Evolutionary conservation across 1,140 invertebrate species (phyloP).

Genomic region (Zaprionus inermis): DNA sequence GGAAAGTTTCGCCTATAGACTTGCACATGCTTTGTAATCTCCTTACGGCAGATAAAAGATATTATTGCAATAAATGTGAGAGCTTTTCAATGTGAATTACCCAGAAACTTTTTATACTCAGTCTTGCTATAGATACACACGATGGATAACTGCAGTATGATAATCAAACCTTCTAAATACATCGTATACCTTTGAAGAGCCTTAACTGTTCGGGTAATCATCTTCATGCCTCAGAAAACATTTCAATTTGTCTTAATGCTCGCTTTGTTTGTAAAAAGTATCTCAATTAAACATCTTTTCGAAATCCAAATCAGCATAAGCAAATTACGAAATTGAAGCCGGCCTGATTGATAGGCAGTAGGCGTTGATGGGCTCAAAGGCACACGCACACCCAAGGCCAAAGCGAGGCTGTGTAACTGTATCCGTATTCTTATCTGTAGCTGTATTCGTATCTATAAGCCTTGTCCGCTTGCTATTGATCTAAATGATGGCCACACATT

Average conservation of each 20-base stretch:
- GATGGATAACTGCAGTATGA: no score
- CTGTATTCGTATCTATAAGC: slow-evolving; percentile 38
- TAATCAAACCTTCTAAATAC: neutral
- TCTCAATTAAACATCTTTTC: slow-evolving; percentile 65
- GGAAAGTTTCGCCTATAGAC: slow-evolving; percentile 30
- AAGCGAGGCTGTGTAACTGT: slow-evolving; percentile 10
- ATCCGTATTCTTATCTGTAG: slow-evolving; percentile 34
- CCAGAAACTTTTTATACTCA: neutral
- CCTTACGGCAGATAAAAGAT: slow-evolving; percentile 50
- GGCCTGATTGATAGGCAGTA: slow-evolving; percentile 66
- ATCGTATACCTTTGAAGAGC: neutral
- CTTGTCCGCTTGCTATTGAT: slow-evolving; percentile 63
- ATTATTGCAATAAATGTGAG: slow-evolving; percentile 76
- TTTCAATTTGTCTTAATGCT: slow-evolving; percentile 7
- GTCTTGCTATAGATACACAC: neutral
- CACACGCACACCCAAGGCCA: slow-evolving; percentile 39
- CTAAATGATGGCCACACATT: slow-evolving; percentile 79
- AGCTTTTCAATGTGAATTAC: slow-evolving; percentile 54
- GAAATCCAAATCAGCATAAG: slow-evolving; percentile 68
- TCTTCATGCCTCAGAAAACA: neutral
- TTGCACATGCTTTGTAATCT: slow-evolving; percentile 48
- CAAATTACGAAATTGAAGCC: slow-evolving; percentile 63
- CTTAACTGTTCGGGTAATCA: neutral
- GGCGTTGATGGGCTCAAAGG: slow-evolving; percentile 40
- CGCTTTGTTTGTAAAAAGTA: slow-evolving; percentile 44